phyloP scores from a whole-genome alignment of 2,113 vertebrate species.

The Tragelaphus imberbis region DNA sequence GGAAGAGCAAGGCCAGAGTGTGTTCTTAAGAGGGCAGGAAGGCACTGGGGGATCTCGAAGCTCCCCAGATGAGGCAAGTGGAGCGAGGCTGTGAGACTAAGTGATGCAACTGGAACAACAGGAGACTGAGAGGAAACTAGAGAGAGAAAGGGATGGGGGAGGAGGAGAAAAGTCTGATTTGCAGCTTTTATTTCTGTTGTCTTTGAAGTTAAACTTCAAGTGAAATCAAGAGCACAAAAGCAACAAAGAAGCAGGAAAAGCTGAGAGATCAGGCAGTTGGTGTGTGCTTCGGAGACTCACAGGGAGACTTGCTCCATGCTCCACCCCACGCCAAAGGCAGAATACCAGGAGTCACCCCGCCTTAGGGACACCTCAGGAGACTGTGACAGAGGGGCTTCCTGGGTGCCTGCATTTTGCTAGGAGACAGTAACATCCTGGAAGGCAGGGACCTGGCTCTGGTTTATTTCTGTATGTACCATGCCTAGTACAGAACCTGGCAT shows the following conservation, averaged over 20 bases:
- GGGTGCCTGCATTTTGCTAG: not conserved
- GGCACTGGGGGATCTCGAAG: not conserved
- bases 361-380: not conserved
- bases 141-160: not conserved
- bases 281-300: not conserved
- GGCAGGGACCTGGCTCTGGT: not conserved
- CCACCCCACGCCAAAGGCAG: not conserved
- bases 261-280: not conserved
- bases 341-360: not conserved
- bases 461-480: not conserved
- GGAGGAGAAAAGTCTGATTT: not conserved
- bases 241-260: not conserved
- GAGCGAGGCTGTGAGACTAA: not conserved
- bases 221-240: not conserved
- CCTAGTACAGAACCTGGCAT: not conserved
- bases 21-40: conserved; percentile 31
- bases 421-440: not conserved
- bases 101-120: conserved; percentile 5
- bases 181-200: conserved; percentile 29
- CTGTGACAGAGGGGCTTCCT: not conserved
- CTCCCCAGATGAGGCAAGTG: conserved; percentile 26
- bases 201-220: conserved; percentile 34
- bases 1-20: conserved; percentile 57
- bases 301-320: not conserved
- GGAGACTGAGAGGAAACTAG: not conserved